Base-by-base conservation (phyloP, 2,797 vertebrate genomes). In the Poecilia picta region DNA sequence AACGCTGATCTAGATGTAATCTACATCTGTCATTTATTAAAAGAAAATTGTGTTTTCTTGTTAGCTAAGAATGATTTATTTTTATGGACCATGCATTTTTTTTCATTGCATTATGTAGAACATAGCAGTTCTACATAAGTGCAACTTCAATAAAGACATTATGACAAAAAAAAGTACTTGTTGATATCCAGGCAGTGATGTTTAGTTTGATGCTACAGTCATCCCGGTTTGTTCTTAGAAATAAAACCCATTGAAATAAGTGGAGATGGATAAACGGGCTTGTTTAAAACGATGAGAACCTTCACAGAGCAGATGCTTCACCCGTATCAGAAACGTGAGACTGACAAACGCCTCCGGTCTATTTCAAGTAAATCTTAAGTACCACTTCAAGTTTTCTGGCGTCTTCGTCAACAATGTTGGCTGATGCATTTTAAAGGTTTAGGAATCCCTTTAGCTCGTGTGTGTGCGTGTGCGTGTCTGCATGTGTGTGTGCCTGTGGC, bases 361-460 rank as follows among this genome's bases (percentile, higher is more conserved):
- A 68, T 68, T 68, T 68, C 64, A 68, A 68, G 64, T 68, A 68
- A 41, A 41, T 41, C 64, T 68, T 25, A 68, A 68, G 36, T 46
- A 46, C 33, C 45, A 31, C 12, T 72, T 47, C 16, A 72, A 31
- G 28, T 16, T 72, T 72, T 68, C 18, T 41, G 20, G 20, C 36
- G 36, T 68, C 64, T 68, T 23, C 33, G 36, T 66, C 64, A 68
- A 23, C 64, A 68, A 41, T 68, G 15, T 46, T 28, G 43, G 41
- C 46, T 78, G 75, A 87, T 81, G 72, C 81, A 57, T 86, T 78
- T 85, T 64, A 68, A 90, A 82, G 84, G 79, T 86, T 81, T 12
- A 81, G 75, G 85, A 92, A 82, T 88, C 82, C 72, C 80, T 89
- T 74, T 77, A 80, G 82, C 81, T 77, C 46, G 28, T 77, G 64